Conservation (phyloP, 2,797 vertebrate genomes). For the Etheostoma perlongum region DNA sequence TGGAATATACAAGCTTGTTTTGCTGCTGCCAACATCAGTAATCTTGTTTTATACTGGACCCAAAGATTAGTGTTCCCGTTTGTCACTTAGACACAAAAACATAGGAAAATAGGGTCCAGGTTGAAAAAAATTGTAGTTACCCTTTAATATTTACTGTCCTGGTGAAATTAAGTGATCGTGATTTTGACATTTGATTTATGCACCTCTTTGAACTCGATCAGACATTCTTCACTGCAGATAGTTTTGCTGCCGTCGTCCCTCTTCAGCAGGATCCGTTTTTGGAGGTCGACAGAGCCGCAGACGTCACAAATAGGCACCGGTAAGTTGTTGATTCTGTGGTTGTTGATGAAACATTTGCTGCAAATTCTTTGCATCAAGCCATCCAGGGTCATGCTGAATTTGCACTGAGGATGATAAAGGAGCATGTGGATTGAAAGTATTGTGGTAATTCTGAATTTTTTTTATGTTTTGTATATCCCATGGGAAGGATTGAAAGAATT, state of each 20-base stretch:
- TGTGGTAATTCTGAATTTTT: not conserved
- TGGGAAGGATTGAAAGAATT: no score
- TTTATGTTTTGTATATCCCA: no score
- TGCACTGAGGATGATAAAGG: constrained; percentile 79
- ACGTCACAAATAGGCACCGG: constrained; percentile 88
- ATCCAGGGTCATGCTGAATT: constrained; percentile 88
- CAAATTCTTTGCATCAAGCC: constrained; percentile 88
- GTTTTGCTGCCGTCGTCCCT: constrained; percentile 85
- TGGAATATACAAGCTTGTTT: no score
- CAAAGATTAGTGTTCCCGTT: no score
- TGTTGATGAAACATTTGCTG: constrained; percentile 90
- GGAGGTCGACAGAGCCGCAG: constrained; percentile 85
- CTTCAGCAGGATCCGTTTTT: constrained; percentile 82
- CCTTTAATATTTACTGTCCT: not conserved
- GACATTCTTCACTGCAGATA: constrained; percentile 89
- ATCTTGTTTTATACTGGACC: no score
- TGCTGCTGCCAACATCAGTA: no score
- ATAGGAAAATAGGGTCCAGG: no score
- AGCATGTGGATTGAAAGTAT: not conserved
- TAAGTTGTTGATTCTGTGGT: constrained; percentile 87
- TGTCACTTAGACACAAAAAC: no score
- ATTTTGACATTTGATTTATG: not conserved
- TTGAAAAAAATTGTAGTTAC: no score
- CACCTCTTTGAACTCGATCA: constrained; percentile 91
- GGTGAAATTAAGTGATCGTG: not conserved